Conservation (phyloP, 2,797 vertebrate genomes). For the Geotrypetes seraphini region DNA sequence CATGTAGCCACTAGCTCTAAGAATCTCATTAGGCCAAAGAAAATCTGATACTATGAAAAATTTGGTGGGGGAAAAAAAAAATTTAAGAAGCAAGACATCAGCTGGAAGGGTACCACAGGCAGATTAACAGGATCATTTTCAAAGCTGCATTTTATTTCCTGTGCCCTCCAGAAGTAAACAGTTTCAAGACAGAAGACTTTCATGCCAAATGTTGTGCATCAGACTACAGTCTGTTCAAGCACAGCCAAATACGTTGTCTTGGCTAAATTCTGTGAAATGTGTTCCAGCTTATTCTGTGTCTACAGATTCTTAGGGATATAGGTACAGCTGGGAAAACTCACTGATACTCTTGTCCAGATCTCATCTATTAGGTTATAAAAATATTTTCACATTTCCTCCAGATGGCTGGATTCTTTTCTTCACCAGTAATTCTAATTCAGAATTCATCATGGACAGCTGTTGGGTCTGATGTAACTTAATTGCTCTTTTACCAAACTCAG, state of each 20-base stretch:
- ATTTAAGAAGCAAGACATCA: constrained; percentile 21
- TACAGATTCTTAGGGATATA: constrained; percentile 39
- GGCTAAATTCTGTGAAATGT: constrained; percentile 36
- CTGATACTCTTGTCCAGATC: constrained; percentile 43
- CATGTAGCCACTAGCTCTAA: constrained; percentile 17
- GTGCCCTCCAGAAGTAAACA: constrained; percentile 23
- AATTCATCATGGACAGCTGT: constrained; percentile 65
- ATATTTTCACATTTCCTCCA: constrained; percentile 63
- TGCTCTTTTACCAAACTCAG: constrained; percentile 53
- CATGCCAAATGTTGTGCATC: constrained; percentile 43
- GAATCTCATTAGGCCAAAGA: constrained; percentile 4
- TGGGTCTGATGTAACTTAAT: constrained; percentile 56
- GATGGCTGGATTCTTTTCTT: constrained; percentile 60
- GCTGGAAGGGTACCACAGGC: constrained; percentile 31
- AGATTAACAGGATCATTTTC: constrained; percentile 45
- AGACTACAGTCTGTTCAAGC: constrained; percentile 43
- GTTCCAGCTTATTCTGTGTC: constrained; percentile 27
- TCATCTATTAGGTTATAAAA: constrained; percentile 57
- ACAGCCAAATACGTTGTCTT: constrained; percentile 19
- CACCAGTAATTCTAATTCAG: constrained; percentile 54
- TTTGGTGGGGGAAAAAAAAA: constrained; percentile 35
- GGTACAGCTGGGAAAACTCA: constrained; percentile 58
- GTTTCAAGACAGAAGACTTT: constrained; percentile 37
- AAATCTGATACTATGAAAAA: constrained; percentile 15
- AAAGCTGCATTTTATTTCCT: constrained; percentile 39